A percentile compares a stretch with the other conserved stretches of the same genome.
Evolutionary conservation across 2,797 vertebrate genomes (phyloP).

Genomic region (Phylloscopus collybita): DNA sequence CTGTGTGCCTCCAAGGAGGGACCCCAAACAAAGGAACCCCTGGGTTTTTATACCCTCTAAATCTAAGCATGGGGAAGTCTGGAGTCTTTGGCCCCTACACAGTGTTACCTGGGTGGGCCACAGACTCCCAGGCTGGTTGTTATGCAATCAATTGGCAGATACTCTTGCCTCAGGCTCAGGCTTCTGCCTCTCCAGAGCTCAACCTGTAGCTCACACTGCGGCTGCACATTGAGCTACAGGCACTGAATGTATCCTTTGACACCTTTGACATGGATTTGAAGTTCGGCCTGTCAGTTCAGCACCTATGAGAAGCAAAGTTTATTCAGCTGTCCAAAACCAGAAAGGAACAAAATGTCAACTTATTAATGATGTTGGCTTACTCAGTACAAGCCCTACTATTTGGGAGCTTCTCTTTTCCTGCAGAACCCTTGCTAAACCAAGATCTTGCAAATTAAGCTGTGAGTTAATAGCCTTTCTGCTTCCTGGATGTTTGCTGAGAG

Average conservation of each 20-base stretch:
- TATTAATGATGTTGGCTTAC: not conserved
- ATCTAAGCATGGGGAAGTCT: not conserved
- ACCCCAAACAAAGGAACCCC: not conserved
- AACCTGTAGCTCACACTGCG: not conserved
- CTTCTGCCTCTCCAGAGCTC: not conserved
- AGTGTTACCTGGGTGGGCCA: not conserved
- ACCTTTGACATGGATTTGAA: not conserved
- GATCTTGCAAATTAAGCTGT: not conserved
- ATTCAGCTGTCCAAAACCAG: not conserved
- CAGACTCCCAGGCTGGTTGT: not conserved
- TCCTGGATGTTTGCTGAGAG: not conserved
- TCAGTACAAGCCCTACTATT: not conserved
- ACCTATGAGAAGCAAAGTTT: not conserved
- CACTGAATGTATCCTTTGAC: not conserved
- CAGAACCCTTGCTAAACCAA: not conserved
- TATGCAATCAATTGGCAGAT: not conserved
- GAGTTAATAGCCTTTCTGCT: not conserved
- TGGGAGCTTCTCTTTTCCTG: not conserved
- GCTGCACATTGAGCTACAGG: not conserved
- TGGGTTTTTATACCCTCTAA: not conserved
- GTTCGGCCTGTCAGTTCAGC: not conserved
- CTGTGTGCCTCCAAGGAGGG: not conserved
- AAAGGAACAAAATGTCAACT: not conserved
- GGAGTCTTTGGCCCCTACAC: accelerated
- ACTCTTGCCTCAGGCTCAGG: not conserved